These are phyloP conservation scores for Accipiter cooperii DNA, from an alignment of 2,113 vertebrate species.

Conservation along the genomic window DNA sequence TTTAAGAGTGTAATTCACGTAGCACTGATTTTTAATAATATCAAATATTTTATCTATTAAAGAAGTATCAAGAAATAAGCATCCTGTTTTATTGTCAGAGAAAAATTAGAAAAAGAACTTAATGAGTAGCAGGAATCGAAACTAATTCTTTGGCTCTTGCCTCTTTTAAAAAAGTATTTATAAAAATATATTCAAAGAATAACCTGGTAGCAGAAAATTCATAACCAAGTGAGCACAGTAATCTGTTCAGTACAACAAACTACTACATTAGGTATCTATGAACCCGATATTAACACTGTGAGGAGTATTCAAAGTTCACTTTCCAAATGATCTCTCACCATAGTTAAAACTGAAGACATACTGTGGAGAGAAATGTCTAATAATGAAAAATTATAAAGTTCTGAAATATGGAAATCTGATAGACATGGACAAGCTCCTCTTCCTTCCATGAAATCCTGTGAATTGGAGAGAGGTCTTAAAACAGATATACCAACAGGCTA, in stretches of 20 bases:
- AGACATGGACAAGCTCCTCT: neutral
- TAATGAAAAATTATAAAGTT: neutral
- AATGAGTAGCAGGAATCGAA: neutral
- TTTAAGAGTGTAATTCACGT: neutral
- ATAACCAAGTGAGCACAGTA: neutral
- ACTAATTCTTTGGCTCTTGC: conserved; percentile 1
- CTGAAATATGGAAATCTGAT: neutral
- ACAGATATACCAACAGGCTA: neutral
- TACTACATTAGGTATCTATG: neutral
- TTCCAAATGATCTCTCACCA: neutral
- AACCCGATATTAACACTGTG: neutral
- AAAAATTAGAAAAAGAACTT: neutral
- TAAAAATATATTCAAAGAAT: conserved; percentile 29
- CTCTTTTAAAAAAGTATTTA: conserved; percentile 20
- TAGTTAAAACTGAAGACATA: neutral
- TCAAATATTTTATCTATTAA: neutral
- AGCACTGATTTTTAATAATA: neutral
- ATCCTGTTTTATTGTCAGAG: neutral
- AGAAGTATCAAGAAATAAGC: neutral
- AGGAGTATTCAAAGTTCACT: neutral
- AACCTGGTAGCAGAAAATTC: neutral
- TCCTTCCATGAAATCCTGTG: neutral
- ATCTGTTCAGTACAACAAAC: neutral
- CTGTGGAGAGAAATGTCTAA: neutral
- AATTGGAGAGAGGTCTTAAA: neutral